Conservation (phyloP, 2,113 vertebrate genomes). For the Pelmatolapia mariae region DNA sequence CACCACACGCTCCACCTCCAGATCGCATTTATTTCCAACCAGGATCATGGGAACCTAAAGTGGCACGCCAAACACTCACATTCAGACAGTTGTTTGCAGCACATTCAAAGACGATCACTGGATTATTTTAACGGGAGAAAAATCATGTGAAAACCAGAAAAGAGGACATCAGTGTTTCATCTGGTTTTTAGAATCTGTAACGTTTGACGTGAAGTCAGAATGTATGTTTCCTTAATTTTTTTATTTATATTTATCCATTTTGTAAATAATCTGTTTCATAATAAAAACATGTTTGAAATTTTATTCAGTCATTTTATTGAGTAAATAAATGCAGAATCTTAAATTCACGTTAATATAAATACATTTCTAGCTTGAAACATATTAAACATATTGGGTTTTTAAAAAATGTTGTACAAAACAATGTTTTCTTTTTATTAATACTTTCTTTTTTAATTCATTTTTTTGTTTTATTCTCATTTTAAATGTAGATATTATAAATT, state of each 20-base stretch:
- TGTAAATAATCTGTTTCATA: neutral
- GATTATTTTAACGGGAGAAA: neutral
- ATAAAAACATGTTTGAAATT: neutral
- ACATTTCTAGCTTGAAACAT: neutral
- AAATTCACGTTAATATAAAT: neutral
- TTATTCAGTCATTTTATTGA: neutral
- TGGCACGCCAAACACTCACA: neutral
- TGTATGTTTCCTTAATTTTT: neutral
- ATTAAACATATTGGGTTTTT: neutral
- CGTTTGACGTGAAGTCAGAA: neutral
- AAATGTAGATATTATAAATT: neutral
- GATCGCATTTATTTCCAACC: constrained; percentile 96
- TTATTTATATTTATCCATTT: neutral
- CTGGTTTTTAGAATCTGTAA: neutral
- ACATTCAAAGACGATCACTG: neutral
- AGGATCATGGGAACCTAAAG: constrained; percentile 95
- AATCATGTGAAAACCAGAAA: neutral
- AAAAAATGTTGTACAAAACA: neutral
- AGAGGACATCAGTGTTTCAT: neutral
- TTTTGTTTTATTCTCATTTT: neutral
- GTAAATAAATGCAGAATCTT: neutral
- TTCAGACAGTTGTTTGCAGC: neutral
- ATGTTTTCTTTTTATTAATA: neutral
- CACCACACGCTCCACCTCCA: constrained; percentile 98
- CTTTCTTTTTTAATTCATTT: neutral